Base-by-base conservation (phyloP, 2,113 vertebrate species). In the Amazona guildingii region DNA sequence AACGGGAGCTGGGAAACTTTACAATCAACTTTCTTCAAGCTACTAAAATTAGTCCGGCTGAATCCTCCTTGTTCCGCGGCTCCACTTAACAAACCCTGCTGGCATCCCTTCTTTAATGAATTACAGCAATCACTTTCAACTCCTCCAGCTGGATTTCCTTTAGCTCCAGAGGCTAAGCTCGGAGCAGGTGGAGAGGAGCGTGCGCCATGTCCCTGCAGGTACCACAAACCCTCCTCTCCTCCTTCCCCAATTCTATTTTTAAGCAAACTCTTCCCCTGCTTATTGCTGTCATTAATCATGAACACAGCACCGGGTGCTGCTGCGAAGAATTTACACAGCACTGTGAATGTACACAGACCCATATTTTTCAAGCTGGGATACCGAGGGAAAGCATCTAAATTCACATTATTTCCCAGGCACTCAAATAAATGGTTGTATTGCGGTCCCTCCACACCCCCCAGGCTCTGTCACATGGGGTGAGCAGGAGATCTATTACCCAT, bases 11-110 rank as follows among this genome's bases (percentile, higher is more conserved):
- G 68, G 5, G 49, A 72, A 94, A 90, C 75, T 93, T 92, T 14
- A 31, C 74, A 67, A 46, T 24, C 87, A 57, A 95, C 90, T 96
- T 94, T 75, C 82, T 51, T n/a, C n/a, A 17, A 76, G 90, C 94
- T 92, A 44, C 92, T 96, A 96, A 95, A 95, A 96, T 96, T 88
- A 92, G 94, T 16, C 57, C 35, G 49, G 94, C 83, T 63, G 68
- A 88, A 92, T 64, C 85, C 28, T 92, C 86, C 95, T 62, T 28
- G 39, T 82, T 83, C 92, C 62, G 39, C 0, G 8, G n/a, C 70
- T 93, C 67, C 73, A 14, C 73, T 94, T 95, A 78, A 88, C 78
- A 93, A 93, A 88, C 35, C 84, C 70, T 69, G 80, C 88, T 77
- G 81, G 86, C 91, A 19, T 23, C 18, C 8, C 67, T 70, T 29